phyloP scores from a whole-genome alignment of 2,888 invertebrate species.

The Mantis religiosa region DNA sequence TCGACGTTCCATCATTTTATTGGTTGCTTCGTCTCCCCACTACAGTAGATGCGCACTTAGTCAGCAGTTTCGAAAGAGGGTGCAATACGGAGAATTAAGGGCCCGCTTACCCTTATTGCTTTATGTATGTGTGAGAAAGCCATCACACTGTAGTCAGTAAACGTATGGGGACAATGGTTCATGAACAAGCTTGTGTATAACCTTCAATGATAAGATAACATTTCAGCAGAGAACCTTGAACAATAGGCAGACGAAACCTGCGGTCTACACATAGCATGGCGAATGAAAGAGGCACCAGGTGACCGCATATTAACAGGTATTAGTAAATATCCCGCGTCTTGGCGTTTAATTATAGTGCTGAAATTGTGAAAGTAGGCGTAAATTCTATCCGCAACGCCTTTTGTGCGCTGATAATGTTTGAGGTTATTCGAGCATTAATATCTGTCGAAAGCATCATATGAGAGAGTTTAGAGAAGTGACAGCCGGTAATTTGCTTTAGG shows the following conservation, averaged over 20 bases:
- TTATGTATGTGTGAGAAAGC: no score
- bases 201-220: no score
- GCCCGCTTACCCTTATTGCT: no score
- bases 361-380: neutral
- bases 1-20: conserved; percentile 11
- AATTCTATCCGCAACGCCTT: neutral
- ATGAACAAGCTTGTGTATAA: no score
- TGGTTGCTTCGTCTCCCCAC: conserved; percentile 15
- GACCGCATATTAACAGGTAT: neutral
- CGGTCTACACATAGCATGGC: no score
- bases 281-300: neutral
- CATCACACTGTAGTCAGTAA: no score
- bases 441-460: neutral
- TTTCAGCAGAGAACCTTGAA: no score
- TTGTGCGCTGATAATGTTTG: neutral
- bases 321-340: neutral
- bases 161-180: no score
- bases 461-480: neutral
- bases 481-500: neutral
- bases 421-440: neutral
- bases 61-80: neutral
- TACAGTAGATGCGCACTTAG: neutral
- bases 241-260: no score
- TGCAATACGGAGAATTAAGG: neutral
- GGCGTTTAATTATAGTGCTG: neutral